phyloP scores from a whole-genome alignment of 2,888 invertebrate species.

The Epistrophe grossulariae region DNA sequence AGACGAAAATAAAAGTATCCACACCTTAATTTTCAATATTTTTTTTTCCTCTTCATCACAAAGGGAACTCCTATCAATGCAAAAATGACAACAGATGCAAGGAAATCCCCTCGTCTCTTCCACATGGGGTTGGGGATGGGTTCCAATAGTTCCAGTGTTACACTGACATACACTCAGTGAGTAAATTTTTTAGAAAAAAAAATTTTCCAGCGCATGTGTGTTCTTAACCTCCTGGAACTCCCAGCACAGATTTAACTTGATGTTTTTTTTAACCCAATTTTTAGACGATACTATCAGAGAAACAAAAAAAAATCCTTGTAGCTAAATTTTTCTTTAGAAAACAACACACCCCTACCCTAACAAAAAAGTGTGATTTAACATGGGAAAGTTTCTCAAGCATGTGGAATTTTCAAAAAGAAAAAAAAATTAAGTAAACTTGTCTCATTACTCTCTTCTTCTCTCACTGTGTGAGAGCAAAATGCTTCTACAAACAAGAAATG shows the following conservation, averaged over 20 bases:
- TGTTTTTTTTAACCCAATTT: conserved; percentile 61
- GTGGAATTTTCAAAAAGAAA: conserved; percentile 42
- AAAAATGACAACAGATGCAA: conserved; percentile 68
- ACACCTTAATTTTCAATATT: conserved; percentile 63
- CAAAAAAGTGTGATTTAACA: conserved; percentile 43
- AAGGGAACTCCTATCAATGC: conserved; percentile 62
- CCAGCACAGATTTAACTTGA: conserved; percentile 39
- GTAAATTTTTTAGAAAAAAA: conserved; percentile 51
- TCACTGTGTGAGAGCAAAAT: conserved; percentile 18
- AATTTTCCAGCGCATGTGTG: conserved; percentile 73
- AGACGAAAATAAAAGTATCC: conserved; percentile 41
- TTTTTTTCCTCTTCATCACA: conserved; percentile 36
- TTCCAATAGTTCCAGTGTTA: conserved; percentile 64
- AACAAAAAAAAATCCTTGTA: conserved; percentile 42
- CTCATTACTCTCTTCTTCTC: conserved; percentile 24
- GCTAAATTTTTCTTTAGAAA: conserved; percentile 51
- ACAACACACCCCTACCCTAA: conserved; percentile 53
- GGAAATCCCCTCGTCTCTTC: background rate
- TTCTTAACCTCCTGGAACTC: conserved; percentile 57
- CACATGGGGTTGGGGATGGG: conserved; percentile 20
- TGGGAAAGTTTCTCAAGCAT: conserved; percentile 50
- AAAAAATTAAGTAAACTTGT: background rate
- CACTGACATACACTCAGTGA: conserved; percentile 67
- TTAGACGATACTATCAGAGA: conserved; percentile 42
- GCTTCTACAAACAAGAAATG: conserved; percentile 33